Evolutionary conservation across 53 echinoderm and acorn worm species (phyloP), one percentile per base, ranked within the genome.

Genomic region (Arbacia lixula): DNA sequence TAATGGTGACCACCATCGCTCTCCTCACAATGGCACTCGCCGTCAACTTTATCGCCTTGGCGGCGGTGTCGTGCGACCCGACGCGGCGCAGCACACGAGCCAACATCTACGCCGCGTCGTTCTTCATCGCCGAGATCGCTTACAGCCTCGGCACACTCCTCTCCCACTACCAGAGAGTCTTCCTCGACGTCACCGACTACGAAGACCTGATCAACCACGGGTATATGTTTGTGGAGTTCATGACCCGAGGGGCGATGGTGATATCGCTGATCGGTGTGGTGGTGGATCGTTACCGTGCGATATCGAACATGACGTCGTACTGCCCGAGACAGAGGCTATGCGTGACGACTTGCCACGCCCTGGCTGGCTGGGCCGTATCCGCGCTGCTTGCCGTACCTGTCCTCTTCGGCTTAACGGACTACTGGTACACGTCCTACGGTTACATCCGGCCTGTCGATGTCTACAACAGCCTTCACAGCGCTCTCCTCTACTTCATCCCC

Each of bases 401-500:
- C 34, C 75, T 75, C n/a, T 53, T 36, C 20, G 75, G 75, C 19
- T 26, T 75, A 54, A 53, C 75, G 53, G 53, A 53, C 53, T 75
- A 75, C 55, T 75, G 75, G 75, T 75, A 75, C 36, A 10, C 75
- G n/a, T 30, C 75, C 75, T 53, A 35, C 36, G 6, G n/a, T 5
- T 34, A 19, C 36, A 53, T 75, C 22, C 75, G 75, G 31, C 75
- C 75, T 32, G 52, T 75, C 36, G 75, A 75, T 6, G 16, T 75
- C 5, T 75, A 53, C 55, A 75, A 33, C n/a, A 36, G 75, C 34
- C 30, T 75, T 20, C 75, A 75, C 34, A 75, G 53, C 10, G 55
- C 54, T 19, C 6, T 75, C 33, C 53, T 75, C 53, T 75, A 75
- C 75, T 75, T 75, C 75, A 17, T 75, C 12, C 75, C 75, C 27